Evolutionary conservation across 1,140 invertebrate species (phyloP).

Genomic region (Branchinecta lynchi): DNA sequence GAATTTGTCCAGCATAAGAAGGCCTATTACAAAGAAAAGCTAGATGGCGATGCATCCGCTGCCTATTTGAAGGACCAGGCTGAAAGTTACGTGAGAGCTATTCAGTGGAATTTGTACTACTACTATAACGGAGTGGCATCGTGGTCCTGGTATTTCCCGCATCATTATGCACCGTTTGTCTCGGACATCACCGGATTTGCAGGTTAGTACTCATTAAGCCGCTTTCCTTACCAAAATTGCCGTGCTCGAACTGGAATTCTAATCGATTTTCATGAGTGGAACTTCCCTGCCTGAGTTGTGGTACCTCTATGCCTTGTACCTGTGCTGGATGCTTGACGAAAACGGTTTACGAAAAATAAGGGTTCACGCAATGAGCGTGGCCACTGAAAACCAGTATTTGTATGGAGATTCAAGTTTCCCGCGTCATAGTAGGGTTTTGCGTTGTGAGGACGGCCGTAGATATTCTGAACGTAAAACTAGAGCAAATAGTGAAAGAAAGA

Average conservation of each 20-base stretch:
- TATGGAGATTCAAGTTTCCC: too few relatives aligned
- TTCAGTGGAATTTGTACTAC: conserved; percentile 93
- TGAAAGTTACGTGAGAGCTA: conserved; percentile 69
- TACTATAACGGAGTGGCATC: conserved; percentile 91
- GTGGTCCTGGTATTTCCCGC: conserved; percentile 96
- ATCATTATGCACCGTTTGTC: conserved; percentile 90
- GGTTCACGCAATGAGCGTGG: too few relatives aligned
- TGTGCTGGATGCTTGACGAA: too few relatives aligned
- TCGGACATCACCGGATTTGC: conserved; percentile 74
- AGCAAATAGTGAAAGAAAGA: too few relatives aligned
- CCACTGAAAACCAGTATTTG: too few relatives aligned
- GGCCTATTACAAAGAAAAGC: conserved; percentile 81
- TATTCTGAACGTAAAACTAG: too few relatives aligned
- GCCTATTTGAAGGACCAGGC: conserved; percentile 50
- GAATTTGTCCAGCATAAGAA: conserved; percentile 76
- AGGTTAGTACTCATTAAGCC: conserved; percentile 21
- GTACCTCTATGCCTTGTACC: too few relatives aligned
- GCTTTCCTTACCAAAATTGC: neutral
- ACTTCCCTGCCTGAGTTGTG: too few relatives aligned
- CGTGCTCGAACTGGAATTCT: neutral
- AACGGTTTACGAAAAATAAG: too few relatives aligned
- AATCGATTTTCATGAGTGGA: too few relatives aligned
- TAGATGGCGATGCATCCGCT: conserved; percentile 55
- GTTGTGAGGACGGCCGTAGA: too few relatives aligned
- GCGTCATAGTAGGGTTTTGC: too few relatives aligned